Percentiles rank a stretch among this genome's conserved stretches.
These are phyloP conservation scores for Enoplolaimus lenunculus DNA, from an alignment of 2,888 invertebrate species.

Conservation along the genomic window DNA sequence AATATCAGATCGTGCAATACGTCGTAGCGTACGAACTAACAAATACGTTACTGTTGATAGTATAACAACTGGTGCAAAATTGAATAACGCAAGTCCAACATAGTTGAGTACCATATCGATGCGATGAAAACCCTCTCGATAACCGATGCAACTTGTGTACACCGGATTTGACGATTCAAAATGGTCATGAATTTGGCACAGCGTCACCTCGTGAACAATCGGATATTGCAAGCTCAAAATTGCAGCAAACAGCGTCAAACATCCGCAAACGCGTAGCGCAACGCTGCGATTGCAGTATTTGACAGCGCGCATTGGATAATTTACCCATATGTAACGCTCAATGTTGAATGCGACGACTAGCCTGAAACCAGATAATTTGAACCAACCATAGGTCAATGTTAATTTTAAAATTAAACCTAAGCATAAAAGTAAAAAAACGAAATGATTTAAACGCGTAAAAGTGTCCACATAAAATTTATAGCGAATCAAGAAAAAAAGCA, in stretches of 20 bases:
- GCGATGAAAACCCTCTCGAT: conserved; percentile 24
- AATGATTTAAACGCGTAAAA: too few relatives aligned
- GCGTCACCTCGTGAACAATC: conserved; percentile 31
- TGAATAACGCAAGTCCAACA: conserved; percentile 33
- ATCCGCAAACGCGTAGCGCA: background rate
- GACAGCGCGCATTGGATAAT: conserved; percentile 34
- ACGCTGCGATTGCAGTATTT: conserved; percentile 29
- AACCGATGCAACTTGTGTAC: conserved; percentile 31
- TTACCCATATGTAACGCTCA: conserved; percentile 39
- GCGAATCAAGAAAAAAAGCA: too few relatives aligned
- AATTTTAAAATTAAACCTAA: too few relatives aligned
- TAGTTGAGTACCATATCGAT: conserved; percentile 36
- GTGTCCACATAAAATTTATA: too few relatives aligned
- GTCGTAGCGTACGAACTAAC: conserved; percentile 33
- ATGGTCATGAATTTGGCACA: conserved; percentile 33
- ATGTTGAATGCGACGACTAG: conserved; percentile 39
- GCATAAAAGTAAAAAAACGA: too few relatives aligned
- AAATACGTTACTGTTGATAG: conserved; percentile 32
- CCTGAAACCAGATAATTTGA: conserved; percentile 28
- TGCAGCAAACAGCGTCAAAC: conserved; percentile 27
- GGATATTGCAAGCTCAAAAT: conserved; percentile 36
- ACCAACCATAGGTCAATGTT: too few relatives aligned
- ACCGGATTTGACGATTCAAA: conserved; percentile 27
- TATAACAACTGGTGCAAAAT: conserved; percentile 33
- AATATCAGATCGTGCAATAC: background rate